Conservation (phyloP, 1,140 invertebrate species). For the Elymnias hypermnestra region DNA sequence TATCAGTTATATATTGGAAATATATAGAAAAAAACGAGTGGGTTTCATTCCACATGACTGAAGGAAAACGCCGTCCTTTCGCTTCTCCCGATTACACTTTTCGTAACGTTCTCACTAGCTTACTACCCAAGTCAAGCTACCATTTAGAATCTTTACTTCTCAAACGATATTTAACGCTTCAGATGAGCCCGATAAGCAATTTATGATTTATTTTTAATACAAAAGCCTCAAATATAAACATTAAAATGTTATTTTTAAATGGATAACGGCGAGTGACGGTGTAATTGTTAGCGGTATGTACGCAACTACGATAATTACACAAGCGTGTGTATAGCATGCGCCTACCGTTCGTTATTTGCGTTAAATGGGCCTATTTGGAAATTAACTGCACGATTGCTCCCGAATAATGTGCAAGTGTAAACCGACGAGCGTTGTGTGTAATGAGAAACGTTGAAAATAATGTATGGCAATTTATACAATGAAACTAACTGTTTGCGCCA, state of each 20-base stretch:
- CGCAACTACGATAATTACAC: slow-evolving; percentile 41
- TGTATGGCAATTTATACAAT: slow-evolving; percentile 27
- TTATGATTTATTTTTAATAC: too few relatives aligned
- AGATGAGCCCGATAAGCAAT: too few relatives aligned
- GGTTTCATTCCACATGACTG: too few relatives aligned
- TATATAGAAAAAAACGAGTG: too few relatives aligned
- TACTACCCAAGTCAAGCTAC: too few relatives aligned
- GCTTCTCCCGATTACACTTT: too few relatives aligned
- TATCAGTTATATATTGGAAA: too few relatives aligned
- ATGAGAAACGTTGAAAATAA: slow-evolving; percentile 38
- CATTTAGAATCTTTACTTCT: too few relatives aligned
- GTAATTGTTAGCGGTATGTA: slow-evolving; percentile 34
- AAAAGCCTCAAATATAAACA: too few relatives aligned
- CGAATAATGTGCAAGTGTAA: slow-evolving; percentile 52
- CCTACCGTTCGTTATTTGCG: slow-evolving; percentile 54
- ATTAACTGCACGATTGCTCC: slow-evolving; percentile 71
- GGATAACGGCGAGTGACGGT: slow-evolving; percentile 4
- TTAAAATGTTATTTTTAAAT: background rate
- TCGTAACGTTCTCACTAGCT: too few relatives aligned
- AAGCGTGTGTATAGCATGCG: slow-evolving; percentile 37
- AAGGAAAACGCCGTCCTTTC: too few relatives aligned
- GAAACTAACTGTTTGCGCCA: slow-evolving; percentile 26
- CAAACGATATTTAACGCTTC: too few relatives aligned
- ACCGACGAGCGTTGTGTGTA: slow-evolving; percentile 38
- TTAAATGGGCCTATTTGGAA: slow-evolving; percentile 67